Evolutionary conservation across 2,888 invertebrate genomes (phyloP).

Genomic region (Orchesella flavescens): DNA sequence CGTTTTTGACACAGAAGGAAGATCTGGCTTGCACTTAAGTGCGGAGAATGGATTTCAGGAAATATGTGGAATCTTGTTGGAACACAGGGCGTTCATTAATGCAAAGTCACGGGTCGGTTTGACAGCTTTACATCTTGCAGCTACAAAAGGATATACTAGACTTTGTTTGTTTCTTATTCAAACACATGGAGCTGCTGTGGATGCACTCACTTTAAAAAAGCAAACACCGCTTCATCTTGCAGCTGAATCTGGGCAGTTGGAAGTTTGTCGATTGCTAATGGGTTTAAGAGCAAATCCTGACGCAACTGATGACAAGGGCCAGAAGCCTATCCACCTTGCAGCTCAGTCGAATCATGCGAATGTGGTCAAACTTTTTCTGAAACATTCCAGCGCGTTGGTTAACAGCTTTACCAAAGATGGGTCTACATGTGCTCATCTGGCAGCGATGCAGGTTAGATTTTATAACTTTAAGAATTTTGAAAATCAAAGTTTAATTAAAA

Average conservation of each 20-base stretch:
- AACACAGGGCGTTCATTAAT: conserved; percentile 98
- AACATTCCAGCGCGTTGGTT: conserved; percentile 93
- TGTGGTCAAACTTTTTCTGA: conserved; percentile 97
- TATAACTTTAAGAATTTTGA: too few relatives aligned
- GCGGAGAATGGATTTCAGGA: conserved; percentile 72
- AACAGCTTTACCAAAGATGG: conserved; percentile 97
- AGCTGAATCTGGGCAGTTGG: conserved; percentile 90
- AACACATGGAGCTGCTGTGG: conserved; percentile 95
- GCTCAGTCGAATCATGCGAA: conserved; percentile 98
- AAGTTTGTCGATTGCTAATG: conserved; percentile 92
- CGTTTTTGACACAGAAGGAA: conserved; percentile 96
- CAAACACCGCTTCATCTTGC: conserved; percentile 98
- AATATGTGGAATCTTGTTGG: conserved; percentile 85
- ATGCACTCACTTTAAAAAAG: conserved; percentile 94
- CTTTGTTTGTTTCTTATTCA: conserved; percentile 92
- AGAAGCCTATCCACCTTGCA: conserved; percentile 97
- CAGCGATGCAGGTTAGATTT: conserved; percentile 99
- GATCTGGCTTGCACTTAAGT: conserved; percentile 82
- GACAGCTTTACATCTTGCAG: conserved; percentile 96
- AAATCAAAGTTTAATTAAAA: too few relatives aligned
- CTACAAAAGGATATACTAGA: conserved; percentile 95
- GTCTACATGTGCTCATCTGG: conserved; percentile 99
- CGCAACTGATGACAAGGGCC: conserved; percentile 95
- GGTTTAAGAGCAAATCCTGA: conserved; percentile 96
- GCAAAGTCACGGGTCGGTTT: conserved; percentile 98